Base-by-base conservation (phyloP, 2,888 invertebrate genomes). In the Metopia argyrocephala region DNA sequence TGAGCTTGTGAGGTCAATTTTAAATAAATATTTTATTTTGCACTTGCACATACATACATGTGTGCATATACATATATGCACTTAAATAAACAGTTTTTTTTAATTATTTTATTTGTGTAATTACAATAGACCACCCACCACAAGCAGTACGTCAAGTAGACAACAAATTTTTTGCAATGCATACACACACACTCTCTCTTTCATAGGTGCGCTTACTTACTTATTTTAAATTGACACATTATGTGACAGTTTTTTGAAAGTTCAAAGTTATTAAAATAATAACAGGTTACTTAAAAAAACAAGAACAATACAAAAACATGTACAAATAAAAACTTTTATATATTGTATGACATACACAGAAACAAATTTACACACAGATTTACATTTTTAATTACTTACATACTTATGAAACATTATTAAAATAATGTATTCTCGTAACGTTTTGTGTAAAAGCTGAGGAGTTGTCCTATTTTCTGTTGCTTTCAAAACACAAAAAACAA, bases 401-500 rank as follows among this genome's bases (percentile, higher is more conserved):
- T 15, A 25, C 2, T 2, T 18, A 54, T n/a, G n/a, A n/a, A n/a
- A n/a, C n/a, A n/a, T n/a, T 50, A 20, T 50, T 54, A 54, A 5
- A 25, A 12, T 23, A 20, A 18, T 21, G 21, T 50, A 6, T 21
- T 9, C 9, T 21, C 20, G 6, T 50, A 1, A 50, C 7, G 6
- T 56, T 25, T 27, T 56, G 15, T n/a, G 27, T n/a, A 56, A 5
- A 56, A n/a, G n/a, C 7, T 27, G 15, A 6, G 5, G 3, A 56
- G 5, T 3, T 61, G 61, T 28, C 59, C 52, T 52, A 21, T 28
- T 25, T 68, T 52, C 66, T 52, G 59, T n/a, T 27, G 45, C 52
- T 65, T n/a, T n/a, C n/a, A n/a, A 38, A 57, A 65, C 31, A 48
- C 31, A 73, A 59, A 78, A 70, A 76, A 64, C 59, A 79, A 69